Evolutionary conservation across 2,113 vertebrate genomes (phyloP), one percentile per base, ranked within the genome.

Genomic region (Pimephales promelas): DNA sequence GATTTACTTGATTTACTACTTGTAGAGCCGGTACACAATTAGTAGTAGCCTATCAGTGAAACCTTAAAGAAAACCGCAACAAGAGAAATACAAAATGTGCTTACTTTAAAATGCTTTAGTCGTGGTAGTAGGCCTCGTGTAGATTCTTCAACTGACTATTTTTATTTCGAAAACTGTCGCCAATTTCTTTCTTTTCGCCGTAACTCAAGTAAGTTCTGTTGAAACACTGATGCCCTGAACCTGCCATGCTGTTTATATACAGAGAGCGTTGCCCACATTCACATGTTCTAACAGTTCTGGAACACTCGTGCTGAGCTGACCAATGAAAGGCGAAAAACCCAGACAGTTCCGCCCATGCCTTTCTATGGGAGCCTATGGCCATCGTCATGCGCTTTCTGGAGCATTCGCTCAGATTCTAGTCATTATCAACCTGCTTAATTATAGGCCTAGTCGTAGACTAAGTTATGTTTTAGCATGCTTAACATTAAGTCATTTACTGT

Each of bases 281-380:
- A n/a, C 62, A 34, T 10, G 13, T 72, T 72, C 70, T 47, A 24
- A 45, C 70, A 24, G 2, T 73, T 73, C 70, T 73, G n/a, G 70
- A 73, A 73, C 7, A 7, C 70, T 73, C 70, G 6, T 47, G 70
- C 2, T 9, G 70, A 49, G 43, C 2, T 28, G 6, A 20, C 71
- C 43, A 73, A 73, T 73, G 14, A 73, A 49, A 49, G 71, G n/a
- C 13, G 24, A 10, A 9, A 72, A 24, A 14, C n/a, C 8, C 13
- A 26, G 5, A 72, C 13, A 47, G 43, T 47, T 18, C 70, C 43
- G 43, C 70, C 70, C n/a, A 47, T 47, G n/a, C n/a, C 6, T 47
- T 52, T 11, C 70, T 26, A 2, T 36, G 20, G 22, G 22, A 24
- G 3, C 36, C 10, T n/a, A 45, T 45, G 3, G 11, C 20, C 24